These are phyloP conservation scores for Hydractinia symbiolongicarpus DNA, from an alignment of 30 jellyfish, hydroid and myxozoan species.

Conservation along the genomic window DNA sequence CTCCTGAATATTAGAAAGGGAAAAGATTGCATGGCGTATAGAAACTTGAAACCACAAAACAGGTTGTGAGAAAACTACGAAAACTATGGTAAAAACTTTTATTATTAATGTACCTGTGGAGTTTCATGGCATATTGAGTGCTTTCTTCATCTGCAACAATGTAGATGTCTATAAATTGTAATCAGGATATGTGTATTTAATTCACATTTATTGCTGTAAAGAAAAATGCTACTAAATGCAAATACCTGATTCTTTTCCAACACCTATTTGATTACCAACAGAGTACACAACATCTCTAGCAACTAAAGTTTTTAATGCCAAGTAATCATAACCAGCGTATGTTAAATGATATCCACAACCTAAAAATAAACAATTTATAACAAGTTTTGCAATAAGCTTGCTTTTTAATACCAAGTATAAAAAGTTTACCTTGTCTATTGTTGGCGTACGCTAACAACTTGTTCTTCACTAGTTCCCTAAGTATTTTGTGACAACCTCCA, in stretches of 20 bases:
- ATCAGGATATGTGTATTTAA: background rate
- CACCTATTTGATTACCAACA: conserved; percentile 97
- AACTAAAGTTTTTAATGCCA: conserved; percentile 83
- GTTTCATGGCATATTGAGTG: conserved; percentile 90
- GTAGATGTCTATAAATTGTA: conserved; percentile 54
- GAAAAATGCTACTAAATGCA: background rate
- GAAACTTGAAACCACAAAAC: no score
- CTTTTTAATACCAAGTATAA: background rate
- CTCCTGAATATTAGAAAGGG: no score
- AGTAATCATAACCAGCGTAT: conserved; percentile 80
- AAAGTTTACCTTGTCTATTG: conserved; percentile 52
- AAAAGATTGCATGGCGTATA: no score
- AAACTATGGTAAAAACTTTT: background rate
- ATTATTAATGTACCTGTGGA: conserved; percentile 62
- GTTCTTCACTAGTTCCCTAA: conserved; percentile 57
- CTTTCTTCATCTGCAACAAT: conserved; percentile 94
- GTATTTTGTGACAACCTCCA: conserved; percentile 87
- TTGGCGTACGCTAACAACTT: conserved; percentile 67
- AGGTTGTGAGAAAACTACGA: no score
- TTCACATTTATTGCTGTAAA: conserved; percentile 8
- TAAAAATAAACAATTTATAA: background rate
- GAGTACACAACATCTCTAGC: conserved; percentile 71
- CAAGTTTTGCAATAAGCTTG: background rate
- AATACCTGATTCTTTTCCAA: conserved; percentile 98
- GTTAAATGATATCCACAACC: conserved; percentile 89